Evolutionary conservation across 1,140 invertebrate genomes (phyloP).

Genomic region (Coelopa frigida): DNA sequence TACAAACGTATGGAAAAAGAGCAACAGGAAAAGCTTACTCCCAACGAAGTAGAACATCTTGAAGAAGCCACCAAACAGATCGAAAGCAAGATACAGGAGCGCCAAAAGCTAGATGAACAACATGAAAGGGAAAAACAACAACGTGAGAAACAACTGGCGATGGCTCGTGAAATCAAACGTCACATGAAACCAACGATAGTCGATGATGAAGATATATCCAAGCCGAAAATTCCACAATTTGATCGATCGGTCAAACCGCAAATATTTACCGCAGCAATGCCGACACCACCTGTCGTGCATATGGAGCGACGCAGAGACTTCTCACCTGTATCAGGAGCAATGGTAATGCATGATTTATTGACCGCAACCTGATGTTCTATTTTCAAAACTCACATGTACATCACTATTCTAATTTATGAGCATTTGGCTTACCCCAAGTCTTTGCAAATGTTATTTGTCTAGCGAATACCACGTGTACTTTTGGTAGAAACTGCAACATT

Average conservation of each 20-base stretch:
- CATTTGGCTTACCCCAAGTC: background rate
- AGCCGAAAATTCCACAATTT: slow-evolving; percentile 47
- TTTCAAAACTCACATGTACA: slow-evolving; percentile 1
- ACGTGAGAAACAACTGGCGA: slow-evolving; percentile 38
- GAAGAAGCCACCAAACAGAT: slow-evolving; percentile 35
- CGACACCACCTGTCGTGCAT: slow-evolving; percentile 20
- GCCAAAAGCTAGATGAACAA: slow-evolving; percentile 43
- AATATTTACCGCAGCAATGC: slow-evolving; percentile 2
- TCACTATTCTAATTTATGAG: too few relatives aligned
- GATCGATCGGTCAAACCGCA: slow-evolving; percentile 58
- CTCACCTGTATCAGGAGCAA: slow-evolving; percentile 55
- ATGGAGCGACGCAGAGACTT: slow-evolving; percentile 50
- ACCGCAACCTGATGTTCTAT: background rate
- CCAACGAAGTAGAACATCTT: slow-evolving; percentile 17
- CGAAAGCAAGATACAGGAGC: slow-evolving; percentile 41
- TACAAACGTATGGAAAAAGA: slow-evolving; percentile 47
- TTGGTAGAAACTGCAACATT: background rate
- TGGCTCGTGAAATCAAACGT: slow-evolving; percentile 40
- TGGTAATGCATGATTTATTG: slow-evolving; percentile 42
- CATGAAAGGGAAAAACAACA: slow-evolving; percentile 46
- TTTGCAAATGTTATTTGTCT: slow-evolving; percentile 4
- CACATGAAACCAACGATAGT: slow-evolving; percentile 21
- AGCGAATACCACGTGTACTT: too few relatives aligned
- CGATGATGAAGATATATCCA: slow-evolving; percentile 36
- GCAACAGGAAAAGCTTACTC: slow-evolving; percentile 16